Evolutionary conservation across 92 coral and sea anemone genomes (phyloP), one percentile per base, ranked within the genome.

Genomic region (Parazoanthus swiftii): DNA sequence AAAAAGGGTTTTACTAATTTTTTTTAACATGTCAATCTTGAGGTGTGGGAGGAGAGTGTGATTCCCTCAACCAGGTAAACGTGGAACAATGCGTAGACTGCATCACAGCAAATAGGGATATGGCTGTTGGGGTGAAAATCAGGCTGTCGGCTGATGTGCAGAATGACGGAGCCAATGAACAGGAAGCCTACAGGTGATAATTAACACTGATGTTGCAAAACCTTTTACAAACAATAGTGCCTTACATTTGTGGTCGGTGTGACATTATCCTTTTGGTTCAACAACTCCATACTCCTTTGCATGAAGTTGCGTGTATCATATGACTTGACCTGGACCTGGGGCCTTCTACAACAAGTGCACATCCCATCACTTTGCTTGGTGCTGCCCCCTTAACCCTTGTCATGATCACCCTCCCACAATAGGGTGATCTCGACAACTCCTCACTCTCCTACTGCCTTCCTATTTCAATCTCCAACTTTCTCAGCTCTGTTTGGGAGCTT

Each of bases 21-120:
- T 11, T 85, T 8, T n/a, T 21, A 42, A 16, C 6, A 23, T 74
- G 44, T 70, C 43, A 5, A 21, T 54, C 54, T 36, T 23, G 46
- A 93, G 93, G 81, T 1, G 75, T 48, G 54, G 98, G 98, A 3
- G 98, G 98, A 13, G 98, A 96, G 77, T 93, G 97, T 86, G 98
- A 96, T 79, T 92, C 95, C 14, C 93, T 94, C 5, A 96, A 92
- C 73, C 98, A 96, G 90, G 95, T 96, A 29, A 89, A 93, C 84
- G 65, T 92, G 54, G 92, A 92, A 18, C 82, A 81, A 63, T 96
- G 98, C 85, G 88, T 84, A 6, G 83, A 94, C 23, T 94, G 98
- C 66, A 90, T 93, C 67, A 66, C 56, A 15, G 86, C 85, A 76
- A 96, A 96, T 81, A 91, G 81, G 82, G 98, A 95, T 77, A 44